These are phyloP conservation scores for Parascotia fuliginaria DNA, from an alignment of 2,888 invertebrate genomes.

Conservation along the genomic window DNA sequence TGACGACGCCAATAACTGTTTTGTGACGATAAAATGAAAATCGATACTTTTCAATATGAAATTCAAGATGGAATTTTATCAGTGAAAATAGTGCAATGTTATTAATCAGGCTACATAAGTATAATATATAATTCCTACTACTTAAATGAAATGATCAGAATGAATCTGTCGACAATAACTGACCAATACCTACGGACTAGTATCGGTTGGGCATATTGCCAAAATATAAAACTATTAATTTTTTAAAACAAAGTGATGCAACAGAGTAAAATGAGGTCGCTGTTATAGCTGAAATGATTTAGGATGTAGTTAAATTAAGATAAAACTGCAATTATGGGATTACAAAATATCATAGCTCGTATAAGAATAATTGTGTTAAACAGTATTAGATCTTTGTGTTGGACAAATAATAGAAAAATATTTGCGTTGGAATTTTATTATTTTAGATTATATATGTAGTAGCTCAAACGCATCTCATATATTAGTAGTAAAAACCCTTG, in stretches of 20 bases:
- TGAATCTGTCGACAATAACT: conserved; percentile 32
- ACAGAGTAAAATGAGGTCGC: conserved; percentile 48
- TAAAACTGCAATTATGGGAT: conserved; percentile 1
- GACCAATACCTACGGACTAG: conserved; percentile 17
- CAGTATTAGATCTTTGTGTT: too few relatives aligned
- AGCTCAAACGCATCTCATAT: too few relatives aligned
- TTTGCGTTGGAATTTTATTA: too few relatives aligned
- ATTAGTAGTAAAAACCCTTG: too few relatives aligned
- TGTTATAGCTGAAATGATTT: conserved; percentile 24
- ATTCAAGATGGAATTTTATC: conserved; percentile 9
- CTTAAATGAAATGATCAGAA: conserved; percentile 35
- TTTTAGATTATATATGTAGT: too few relatives aligned
- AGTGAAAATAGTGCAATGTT: conserved; percentile 4
- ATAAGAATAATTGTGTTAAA: not conserved
- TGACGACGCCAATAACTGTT: conserved; percentile 30
- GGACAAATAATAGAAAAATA: too few relatives aligned
- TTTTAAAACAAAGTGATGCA: conserved; percentile 59
- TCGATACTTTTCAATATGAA: conserved; percentile 28
- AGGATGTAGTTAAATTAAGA: conserved; percentile 10
- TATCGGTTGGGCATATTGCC: conserved; percentile 62
- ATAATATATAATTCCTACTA: conserved; percentile 18
- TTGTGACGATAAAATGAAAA: conserved; percentile 28
- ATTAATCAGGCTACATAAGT: conserved; percentile 12
- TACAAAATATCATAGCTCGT: conserved; percentile 1
- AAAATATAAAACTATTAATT: conserved; percentile 58